A percentile compares a stretch with the other conserved stretches of the same genome.
These are phyloP conservation scores for Gorsachius magnificus DNA, from an alignment of 2,797 vertebrate genomes.

Conservation along the genomic window DNA sequence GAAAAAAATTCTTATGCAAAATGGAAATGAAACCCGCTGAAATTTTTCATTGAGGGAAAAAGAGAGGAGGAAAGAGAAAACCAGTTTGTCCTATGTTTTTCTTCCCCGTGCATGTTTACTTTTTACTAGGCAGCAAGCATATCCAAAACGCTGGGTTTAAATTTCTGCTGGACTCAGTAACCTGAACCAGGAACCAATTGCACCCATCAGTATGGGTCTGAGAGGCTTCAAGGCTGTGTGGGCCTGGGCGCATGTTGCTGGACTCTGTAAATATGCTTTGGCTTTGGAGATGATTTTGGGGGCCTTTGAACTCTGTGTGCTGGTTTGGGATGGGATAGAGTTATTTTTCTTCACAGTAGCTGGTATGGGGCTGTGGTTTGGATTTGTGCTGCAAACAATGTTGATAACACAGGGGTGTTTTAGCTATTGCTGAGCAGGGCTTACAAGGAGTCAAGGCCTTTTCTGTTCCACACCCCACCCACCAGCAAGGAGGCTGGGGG, in stretches of 20 bases:
- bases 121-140: background rate
- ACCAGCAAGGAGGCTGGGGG: too few species aligned
- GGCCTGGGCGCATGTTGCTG: too few species aligned
- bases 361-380: too few species aligned
- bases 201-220: background rate
- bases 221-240: background rate
- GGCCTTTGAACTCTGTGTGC: background rate
- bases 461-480: too few species aligned
- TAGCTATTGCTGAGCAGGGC: too few species aligned
- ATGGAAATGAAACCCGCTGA: background rate
- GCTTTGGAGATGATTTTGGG: background rate
- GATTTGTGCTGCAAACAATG: too few species aligned
- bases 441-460: too few species aligned
- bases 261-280: background rate
- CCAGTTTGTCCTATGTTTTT: background rate
- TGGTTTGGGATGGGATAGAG: too few species aligned
- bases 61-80: background rate
- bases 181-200: background rate
- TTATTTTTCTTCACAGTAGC: too few species aligned
- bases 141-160: background rate
- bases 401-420: too few species aligned
- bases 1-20: background rate
- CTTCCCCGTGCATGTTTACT: too few species aligned
- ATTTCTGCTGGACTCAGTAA: background rate
- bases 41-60: background rate